Base-by-base conservation (phyloP, 2,888 invertebrate genomes). In the Morinoia aosen region DNA sequence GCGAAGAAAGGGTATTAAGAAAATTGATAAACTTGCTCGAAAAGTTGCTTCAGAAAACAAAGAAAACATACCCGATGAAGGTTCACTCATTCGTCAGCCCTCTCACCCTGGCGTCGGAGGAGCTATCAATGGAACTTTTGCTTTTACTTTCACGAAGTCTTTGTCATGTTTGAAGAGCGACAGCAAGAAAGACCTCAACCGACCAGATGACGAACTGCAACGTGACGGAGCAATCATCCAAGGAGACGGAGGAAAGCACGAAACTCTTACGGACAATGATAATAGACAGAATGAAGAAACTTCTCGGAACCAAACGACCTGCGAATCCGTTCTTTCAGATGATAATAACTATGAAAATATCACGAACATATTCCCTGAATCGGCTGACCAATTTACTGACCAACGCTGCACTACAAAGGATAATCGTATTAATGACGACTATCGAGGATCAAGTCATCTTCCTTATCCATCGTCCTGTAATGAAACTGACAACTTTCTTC, bases 61-160 rank as follows among this genome's bases (percentile, higher is more conserved):
- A 39, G 95, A 95, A 95, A 95, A 95, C n/a, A 40, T 95, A 61
- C 95, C 95, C 33, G 64, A 39, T 64, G 48, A n/a, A 57, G 95
- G 33, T 11, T 33, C 64, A 95, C 57, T 93, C 57, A 12, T 33
- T 93, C 57, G 57, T 56, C 56, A 57, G 39, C 48, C 93, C 0
- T 56, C 93, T 93, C 33, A 48, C 48, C 93, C 39, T 58, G n/a
- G 4, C 11, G 61, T 95, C 25, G 95, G 95, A 16, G 95, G 57
- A 76, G 33, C 76, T 95, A 7, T 95, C 12, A 95, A 95, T 58
- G 95, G 96, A 91, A 91, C 96, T 88, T 96, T 95, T 95, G 64
- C 96, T n/a, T 96, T 96, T 48, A 95, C 96, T n/a, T 96, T 96
- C 91, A 61, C 96, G 8, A 96, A 96, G 61, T 88, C 88, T 58